Base-by-base conservation (phyloP, 2,797 vertebrate genomes). In the Gila robusta region DNA sequence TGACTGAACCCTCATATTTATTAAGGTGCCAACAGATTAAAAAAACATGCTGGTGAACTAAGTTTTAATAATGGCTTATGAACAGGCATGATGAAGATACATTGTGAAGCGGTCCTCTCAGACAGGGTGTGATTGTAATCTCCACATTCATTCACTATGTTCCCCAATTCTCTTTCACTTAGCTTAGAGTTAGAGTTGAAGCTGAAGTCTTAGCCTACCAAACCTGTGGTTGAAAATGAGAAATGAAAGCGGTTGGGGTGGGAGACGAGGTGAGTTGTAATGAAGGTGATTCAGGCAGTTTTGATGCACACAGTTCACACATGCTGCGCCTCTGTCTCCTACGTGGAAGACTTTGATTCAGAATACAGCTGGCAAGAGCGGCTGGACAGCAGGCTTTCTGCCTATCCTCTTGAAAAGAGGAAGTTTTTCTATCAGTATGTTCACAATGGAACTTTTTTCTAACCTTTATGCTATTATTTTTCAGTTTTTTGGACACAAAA, bases 331-430 rank as follows among this genome's bases (percentile, higher is more conserved):
- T 49, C 41, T 44, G 28, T 72, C 35, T 56, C 82, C 52, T 71
- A 82, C 80, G 91, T 41, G 87, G 78, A 47, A 79, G 69, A 84
- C 86, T 89, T 88, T 69, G 85, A 78, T 85, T 90, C 82, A 81
- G 87, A 90, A 81, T 56, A 82, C 77, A 79, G 86, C 89, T 91
- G 88, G 70, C 87, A 70, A 79, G 56, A 85, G 82, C 87, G 83
- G 86, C 49, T 69, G 47, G 32, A 54, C 73, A 84, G 64, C 16
- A 69, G 73, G 83, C 26, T 69, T 76, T 83, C 72, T 76, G 28
- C 80, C 67, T 56, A 49, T 41, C 47, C 21, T 81, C 17, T 82
- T 69, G 39, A 84, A 54, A 69, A 19, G 62, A 47, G 37, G 69
- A 49, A 17, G 41, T 32, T 85, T 19, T 32, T 39, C 37, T 39